A percentile compares a stretch with the other conserved stretches of the same genome.
Conservation (phyloP, 2,797 vertebrate genomes). For the Centroberyx gerrardi region DNA sequence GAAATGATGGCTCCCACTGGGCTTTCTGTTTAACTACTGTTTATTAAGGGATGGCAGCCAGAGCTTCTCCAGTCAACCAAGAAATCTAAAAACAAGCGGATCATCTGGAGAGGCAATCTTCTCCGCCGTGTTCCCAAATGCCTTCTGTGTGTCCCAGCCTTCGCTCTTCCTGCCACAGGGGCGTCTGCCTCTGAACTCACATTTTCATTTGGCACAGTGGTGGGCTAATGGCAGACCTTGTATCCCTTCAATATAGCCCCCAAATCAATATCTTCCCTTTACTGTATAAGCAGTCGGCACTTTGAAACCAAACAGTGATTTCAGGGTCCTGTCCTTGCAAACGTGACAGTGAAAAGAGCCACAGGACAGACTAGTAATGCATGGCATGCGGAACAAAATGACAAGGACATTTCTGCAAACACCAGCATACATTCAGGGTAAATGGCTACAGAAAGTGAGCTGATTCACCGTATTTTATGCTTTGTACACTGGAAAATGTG, state of each 20-base stretch:
- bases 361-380: neutral
- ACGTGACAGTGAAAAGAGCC: constrained; percentile 1
- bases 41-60: constrained; percentile 22
- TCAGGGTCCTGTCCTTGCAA: constrained; percentile 32
- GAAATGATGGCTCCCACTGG: constrained; percentile 38
- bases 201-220: constrained; percentile 50
- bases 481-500: neutral
- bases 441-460: constrained; percentile 16
- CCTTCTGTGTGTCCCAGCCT: constrained; percentile 41
- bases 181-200: constrained; percentile 50
- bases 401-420: neutral
- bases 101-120: constrained; percentile 40
- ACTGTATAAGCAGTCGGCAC: constrained; percentile 27
- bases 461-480: constrained; percentile 2
- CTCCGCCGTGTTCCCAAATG: constrained; percentile 12
- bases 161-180: constrained; percentile 40
- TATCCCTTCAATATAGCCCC: constrained; percentile 49
- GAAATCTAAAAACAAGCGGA: constrained; percentile 40
- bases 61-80: constrained; percentile 10
- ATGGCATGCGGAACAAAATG: neutral
- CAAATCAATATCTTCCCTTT: constrained; percentile 62
- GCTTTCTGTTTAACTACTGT: constrained; percentile 40
- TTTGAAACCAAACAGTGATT: constrained; percentile 16
- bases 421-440: neutral
- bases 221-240: constrained; percentile 59